phyloP scores from a whole-genome alignment of 2,888 invertebrate species.

The Liodrosophila aerea region DNA sequence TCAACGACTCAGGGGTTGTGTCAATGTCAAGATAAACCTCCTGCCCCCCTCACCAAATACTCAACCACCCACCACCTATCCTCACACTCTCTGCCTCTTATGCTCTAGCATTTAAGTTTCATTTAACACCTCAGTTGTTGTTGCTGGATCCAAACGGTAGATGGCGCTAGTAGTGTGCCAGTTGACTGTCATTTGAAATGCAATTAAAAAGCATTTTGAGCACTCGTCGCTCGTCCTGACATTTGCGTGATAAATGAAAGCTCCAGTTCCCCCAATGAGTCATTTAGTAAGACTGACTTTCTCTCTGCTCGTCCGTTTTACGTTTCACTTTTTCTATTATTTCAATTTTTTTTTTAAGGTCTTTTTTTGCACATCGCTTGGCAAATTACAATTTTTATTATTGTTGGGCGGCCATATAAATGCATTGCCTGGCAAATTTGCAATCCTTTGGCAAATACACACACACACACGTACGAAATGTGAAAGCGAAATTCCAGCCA shows the following conservation, averaged over 20 bases:
- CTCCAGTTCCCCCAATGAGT: slow-evolving; percentile 53
- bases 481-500: slow-evolving; percentile 71
- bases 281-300: slow-evolving; percentile 21
- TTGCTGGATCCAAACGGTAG: slow-evolving; percentile 11
- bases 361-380: not conserved
- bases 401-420: slow-evolving; percentile 30
- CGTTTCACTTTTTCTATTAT: slow-evolving; percentile 2
- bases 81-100: slow-evolving; percentile 2
- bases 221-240: slow-evolving; percentile 68
- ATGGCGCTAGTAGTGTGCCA: slow-evolving; percentile 24
- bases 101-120: slow-evolving; percentile 28
- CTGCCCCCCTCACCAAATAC: no score
- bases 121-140: slow-evolving; percentile 57
- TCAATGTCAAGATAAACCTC: slow-evolving; percentile 64
- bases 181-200: slow-evolving; percentile 56
- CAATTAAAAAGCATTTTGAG: slow-evolving; percentile 75
- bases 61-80: not conserved
- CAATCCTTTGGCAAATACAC: slow-evolving; percentile 53
- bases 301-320: slow-evolving; percentile 11
- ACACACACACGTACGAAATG: slow-evolving; percentile 57
- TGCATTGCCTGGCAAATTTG: slow-evolving; percentile 57
- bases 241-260: slow-evolving; percentile 67
- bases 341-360: slow-evolving; percentile 4
- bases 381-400: slow-evolving; percentile 50
- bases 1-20: slow-evolving; percentile 64